phyloP scores from a whole-genome alignment of 2,888 invertebrate species.

The Parnassius orleans region DNA sequence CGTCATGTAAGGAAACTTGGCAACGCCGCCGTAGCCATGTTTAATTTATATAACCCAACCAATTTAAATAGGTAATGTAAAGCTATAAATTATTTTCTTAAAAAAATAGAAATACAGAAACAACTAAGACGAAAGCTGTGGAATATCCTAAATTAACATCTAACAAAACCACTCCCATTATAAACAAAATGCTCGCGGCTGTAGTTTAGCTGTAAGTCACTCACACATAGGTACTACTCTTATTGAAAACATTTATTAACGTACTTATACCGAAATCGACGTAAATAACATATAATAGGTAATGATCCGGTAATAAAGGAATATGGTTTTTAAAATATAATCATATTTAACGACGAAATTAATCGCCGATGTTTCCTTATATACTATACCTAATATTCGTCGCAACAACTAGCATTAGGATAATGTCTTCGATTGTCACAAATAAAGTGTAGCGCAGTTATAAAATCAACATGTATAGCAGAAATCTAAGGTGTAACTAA shows the following conservation, averaged over 20 bases:
- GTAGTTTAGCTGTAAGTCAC: conserved; percentile 15
- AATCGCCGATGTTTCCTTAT: conserved; percentile 47
- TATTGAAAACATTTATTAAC: conserved; percentile 4
- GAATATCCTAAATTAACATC: conserved; percentile 1
- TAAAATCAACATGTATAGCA: conserved; percentile 71
- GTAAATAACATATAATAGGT: conserved; percentile 3
- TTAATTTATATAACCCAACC: conserved; percentile 20
- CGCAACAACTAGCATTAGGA: conserved; percentile 74
- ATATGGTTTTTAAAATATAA: conserved; percentile 17
- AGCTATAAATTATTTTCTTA: background rate
- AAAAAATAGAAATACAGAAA: conserved; percentile 2
- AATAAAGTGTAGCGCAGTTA: conserved; percentile 63
- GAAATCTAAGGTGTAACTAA: conserved; percentile 71
- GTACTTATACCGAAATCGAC: conserved; percentile 13
- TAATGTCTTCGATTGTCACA: conserved; percentile 66
- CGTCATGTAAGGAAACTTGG: conserved; percentile 39
- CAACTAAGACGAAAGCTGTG: background rate
- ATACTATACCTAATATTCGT: conserved; percentile 79
- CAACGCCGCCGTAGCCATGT: conserved; percentile 54
- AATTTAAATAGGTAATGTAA: no score
- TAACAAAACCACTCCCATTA: conserved; percentile 15
- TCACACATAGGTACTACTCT: conserved; percentile 19
- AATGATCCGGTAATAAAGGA: conserved; percentile 12
- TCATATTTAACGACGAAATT: conserved; percentile 40
- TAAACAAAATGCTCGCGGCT: conserved; percentile 7